Percentiles rank a stretch among this genome's conserved stretches.
Conservation (phyloP, 2,113 vertebrate species). For the Equus quagga region DNA sequence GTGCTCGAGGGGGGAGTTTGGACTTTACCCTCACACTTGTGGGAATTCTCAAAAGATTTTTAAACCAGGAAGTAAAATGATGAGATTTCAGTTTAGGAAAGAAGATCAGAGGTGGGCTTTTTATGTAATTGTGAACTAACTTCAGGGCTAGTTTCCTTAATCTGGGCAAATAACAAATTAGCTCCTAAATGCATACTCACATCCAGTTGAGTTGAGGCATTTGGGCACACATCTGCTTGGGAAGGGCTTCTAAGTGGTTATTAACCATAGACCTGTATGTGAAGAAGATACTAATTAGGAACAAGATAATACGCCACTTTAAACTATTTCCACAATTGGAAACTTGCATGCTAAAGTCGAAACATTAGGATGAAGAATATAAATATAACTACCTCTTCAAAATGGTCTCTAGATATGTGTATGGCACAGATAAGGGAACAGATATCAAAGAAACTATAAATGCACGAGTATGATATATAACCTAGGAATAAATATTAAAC, state of each 20-base stretch:
- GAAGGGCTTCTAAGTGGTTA: conserved; percentile 87
- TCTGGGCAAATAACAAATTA: background rate
- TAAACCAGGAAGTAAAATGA: background rate
- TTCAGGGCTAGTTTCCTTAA: background rate
- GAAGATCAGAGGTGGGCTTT: background rate
- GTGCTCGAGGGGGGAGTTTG: background rate
- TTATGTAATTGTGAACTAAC: background rate
- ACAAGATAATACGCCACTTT: conserved; percentile 27
- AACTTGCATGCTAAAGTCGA: background rate
- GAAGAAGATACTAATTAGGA: conserved; percentile 73
- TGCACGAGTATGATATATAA: background rate
- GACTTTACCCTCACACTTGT: background rate
- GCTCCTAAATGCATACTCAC: conserved; percentile 83
- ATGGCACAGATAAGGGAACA: background rate
- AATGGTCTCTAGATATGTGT: background rate
- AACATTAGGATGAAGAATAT: background rate
- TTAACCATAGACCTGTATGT: conserved; percentile 90
- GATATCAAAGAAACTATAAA: background rate
- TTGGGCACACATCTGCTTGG: conserved; percentile 88
- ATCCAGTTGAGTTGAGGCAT: conserved; percentile 89
- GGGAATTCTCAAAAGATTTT: background rate
- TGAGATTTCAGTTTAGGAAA: background rate
- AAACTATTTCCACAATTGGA: background rate
- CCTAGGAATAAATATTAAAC: background rate
- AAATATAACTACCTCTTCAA: background rate